Percentiles rank a stretch among this genome's conserved stretches.
phyloP scores from a whole-genome alignment of 2,797 vertebrate genomes.

The Spea hammondii region DNA sequence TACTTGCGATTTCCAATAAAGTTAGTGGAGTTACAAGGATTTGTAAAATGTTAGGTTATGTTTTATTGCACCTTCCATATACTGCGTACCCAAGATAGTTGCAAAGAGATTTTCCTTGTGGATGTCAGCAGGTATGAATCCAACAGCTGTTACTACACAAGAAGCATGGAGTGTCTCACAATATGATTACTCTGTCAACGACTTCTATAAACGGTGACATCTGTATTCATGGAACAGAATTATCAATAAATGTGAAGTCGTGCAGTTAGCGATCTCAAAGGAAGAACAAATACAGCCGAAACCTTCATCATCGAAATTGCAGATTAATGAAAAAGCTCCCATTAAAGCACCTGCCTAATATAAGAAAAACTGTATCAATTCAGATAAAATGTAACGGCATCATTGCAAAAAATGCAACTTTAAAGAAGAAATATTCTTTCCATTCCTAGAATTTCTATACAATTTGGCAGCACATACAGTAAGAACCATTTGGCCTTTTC shows the following conservation, averaged over 20 bases:
- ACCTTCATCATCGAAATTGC: constrained; percentile 87
- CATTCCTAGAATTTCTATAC: no score
- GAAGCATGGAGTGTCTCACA: constrained; percentile 86
- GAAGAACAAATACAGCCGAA: constrained; percentile 77
- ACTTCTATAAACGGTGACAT: constrained; percentile 80
- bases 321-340: constrained; percentile 84
- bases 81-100: constrained; percentile 81
- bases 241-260: constrained; percentile 89
- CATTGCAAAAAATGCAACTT: no score
- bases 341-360: background rate
- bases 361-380: no score
- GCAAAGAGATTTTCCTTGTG: constrained; percentile 86
- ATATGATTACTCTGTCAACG: constrained; percentile 98
- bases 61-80: constrained; percentile 82
- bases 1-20: constrained; percentile 92
- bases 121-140: constrained; percentile 78
- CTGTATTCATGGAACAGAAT: constrained; percentile 94
- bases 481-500: no score
- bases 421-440: no score
- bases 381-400: no score
- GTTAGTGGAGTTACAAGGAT: constrained; percentile 87
- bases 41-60: constrained; percentile 80
- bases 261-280: constrained; percentile 86
- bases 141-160: constrained; percentile 92
- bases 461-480: no score